Base-by-base conservation (phyloP, 1,140 invertebrate genomes). In the Rhagoletis pomonella region DNA sequence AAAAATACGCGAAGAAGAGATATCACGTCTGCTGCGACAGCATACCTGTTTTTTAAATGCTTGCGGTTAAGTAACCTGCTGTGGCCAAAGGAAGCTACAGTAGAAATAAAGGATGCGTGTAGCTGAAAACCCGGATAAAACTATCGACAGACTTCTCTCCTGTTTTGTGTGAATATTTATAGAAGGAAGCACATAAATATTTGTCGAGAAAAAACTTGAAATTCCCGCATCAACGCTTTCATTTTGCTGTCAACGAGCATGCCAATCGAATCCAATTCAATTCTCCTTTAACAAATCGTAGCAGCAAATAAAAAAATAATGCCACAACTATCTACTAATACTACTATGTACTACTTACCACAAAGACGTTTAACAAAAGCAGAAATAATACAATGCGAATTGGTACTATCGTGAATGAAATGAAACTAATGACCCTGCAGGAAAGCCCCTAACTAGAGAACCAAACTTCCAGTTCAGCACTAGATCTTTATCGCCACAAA, bases 201-300 rank as follows among this genome's bases (percentile, higher is more conserved):
- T 58, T 81, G 55, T 81, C 10, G 5, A n/a, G 9, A 4, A 81
- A 55, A 58, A 81, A 81, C 89, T 91, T 91, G 90, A 91, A 90
- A 90, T 91, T 91, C 90, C 89, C 89, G 90, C 91, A 92, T 91
- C 91, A 91, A 87, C 91, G 91, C 88, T 89, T 91, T 90, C 91
- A 91, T 91, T 91, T 90, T 90, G 90, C 90, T 91, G 91, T 91
- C 91, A 90, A 90, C 91, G 90, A 86, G 90, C 90, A 77, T 77
- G 77, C 19, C 29, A 2, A 86, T 42, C 62, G 59, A 39, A 58
- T 19, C 5, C 58, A 86, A 65, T 86, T 86, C 85, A 7, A 62
- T 86, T 86, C 58, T 62, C 85, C 60, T 86, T 86, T 86, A 86
- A 62, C 85, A 86, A 62, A 3, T 44, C 19, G 10, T 9, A 55